Conservation (phyloP, 2,888 invertebrate genomes). For the Galerucella pusilla region DNA sequence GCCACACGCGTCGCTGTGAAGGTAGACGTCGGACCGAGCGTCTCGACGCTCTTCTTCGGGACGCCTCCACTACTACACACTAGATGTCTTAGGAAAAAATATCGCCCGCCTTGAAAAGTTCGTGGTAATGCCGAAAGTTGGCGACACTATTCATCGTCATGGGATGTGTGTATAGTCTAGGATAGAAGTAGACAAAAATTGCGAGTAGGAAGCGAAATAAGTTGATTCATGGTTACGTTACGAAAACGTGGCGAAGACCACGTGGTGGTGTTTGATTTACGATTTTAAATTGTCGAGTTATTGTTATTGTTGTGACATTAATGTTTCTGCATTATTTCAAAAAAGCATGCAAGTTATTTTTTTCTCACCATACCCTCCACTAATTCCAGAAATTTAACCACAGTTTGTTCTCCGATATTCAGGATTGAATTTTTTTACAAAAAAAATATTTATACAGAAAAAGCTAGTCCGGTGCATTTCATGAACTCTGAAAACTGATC, state of each 20-base stretch:
- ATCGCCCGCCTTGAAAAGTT: constrained; percentile 56
- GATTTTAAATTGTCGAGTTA: no score
- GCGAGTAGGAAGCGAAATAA: constrained; percentile 14
- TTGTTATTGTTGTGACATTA: no score
- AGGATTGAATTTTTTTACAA: no score
- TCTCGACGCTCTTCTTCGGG: constrained; percentile 44
- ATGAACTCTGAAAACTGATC: no score
- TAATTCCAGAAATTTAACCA: no score
- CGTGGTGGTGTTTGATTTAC: constrained; percentile 1
- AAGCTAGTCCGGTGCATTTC: no score
- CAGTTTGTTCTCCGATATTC: no score
- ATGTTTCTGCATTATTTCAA: no score
- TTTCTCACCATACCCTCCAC: no score
- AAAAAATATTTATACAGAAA: no score
- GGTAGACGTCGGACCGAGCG: constrained; percentile 25
- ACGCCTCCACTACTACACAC: constrained; percentile 62
- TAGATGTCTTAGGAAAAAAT: constrained; percentile 62
- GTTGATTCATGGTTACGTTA: constrained; percentile 13
- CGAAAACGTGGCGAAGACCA: constrained; percentile 1
- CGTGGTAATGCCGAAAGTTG: constrained; percentile 58
- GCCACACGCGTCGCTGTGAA: constrained; percentile 34
- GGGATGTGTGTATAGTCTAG: constrained; percentile 40
- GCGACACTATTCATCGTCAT: constrained; percentile 55
- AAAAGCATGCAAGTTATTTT: no score
- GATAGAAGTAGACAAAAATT: constrained; percentile 23